phyloP scores from a whole-genome alignment of 2,113 vertebrate species.

The Platichthys stellatus region DNA sequence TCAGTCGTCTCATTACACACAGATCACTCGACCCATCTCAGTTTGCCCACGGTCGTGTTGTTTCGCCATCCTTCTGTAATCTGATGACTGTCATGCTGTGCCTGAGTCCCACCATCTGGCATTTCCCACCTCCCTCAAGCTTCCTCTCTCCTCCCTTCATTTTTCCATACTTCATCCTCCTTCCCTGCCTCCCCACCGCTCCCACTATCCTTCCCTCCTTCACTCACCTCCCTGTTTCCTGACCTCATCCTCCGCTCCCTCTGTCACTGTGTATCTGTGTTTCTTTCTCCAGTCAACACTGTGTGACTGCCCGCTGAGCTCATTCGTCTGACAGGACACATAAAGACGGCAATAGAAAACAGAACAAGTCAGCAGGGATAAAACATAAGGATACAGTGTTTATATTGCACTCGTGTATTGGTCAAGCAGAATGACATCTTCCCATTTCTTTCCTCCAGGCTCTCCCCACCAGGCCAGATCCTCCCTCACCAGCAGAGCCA shows the following conservation, averaged over 20 bases:
- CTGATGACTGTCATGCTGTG: slow-evolving; percentile 53
- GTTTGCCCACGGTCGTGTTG: slow-evolving; percentile 7
- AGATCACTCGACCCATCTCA: not conserved
- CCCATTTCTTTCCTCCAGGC: slow-evolving; percentile 52
- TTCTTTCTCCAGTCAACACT: slow-evolving; percentile 15
- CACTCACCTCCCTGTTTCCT: slow-evolving; percentile 6
- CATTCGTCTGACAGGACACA: slow-evolving; percentile 4
- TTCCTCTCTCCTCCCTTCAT: slow-evolving; percentile 23
- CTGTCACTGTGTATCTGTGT: slow-evolving; percentile 26
- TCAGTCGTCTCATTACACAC: slow-evolving; percentile 9
- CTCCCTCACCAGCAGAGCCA: slow-evolving; percentile 84
- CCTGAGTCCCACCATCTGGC: slow-evolving; percentile 64
- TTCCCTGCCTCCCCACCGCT: not conserved
- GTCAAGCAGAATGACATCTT: too few species aligned
- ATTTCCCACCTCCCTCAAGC: slow-evolving; percentile 56
- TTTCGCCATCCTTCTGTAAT: slow-evolving; percentile 43
- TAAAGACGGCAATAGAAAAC: slow-evolving; percentile 37
- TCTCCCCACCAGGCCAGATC: slow-evolving; percentile 80
- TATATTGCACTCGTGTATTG: not conserved
- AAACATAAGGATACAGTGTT: not conserved
- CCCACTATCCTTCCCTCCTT: not conserved
- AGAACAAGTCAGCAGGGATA: slow-evolving; percentile 23
- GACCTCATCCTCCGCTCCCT: slow-evolving; percentile 12
- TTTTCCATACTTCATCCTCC: slow-evolving; percentile 5
- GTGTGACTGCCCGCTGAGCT: slow-evolving; percentile 60